Percentiles rank a stretch among this genome's conserved stretches.
Conservation (phyloP, 92 coral and sea anemone species). For the Palythoa caribaeorum region DNA sequence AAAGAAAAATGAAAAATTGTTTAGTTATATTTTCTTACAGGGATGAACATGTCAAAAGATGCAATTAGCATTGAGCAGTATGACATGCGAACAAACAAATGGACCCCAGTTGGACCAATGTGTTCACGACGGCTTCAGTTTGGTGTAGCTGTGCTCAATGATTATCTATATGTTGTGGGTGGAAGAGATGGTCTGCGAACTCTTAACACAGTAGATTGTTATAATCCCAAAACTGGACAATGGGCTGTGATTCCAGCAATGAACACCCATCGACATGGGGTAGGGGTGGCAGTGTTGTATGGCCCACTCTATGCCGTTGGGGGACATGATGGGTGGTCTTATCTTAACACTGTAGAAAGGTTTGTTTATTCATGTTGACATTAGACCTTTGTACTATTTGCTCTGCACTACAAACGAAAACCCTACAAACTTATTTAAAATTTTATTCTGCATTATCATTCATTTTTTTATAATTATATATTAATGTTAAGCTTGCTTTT, state of each 20-base stretch:
- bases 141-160: constrained; percentile 90
- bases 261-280: constrained; percentile 99
- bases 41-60: constrained; percentile 93
- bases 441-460: no score
- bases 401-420: neutral
- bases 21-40: constrained; percentile 39
- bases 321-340: constrained; percentile 99
- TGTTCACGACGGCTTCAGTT: constrained; percentile 93
- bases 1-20: neutral
- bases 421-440: no score
- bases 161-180: constrained; percentile 87
- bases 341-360: constrained; percentile 97
- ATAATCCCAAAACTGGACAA: constrained; percentile 85
- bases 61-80: constrained; percentile 96
- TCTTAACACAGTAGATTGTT: constrained; percentile 96
- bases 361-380: constrained; percentile 10
- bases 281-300: constrained; percentile 94
- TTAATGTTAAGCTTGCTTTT: no score
- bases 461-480: no score
- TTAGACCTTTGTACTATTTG: neutral
- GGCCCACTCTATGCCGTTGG: constrained; percentile 99
- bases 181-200: constrained; percentile 98
- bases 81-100: constrained; percentile 82
- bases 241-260: constrained; percentile 86
- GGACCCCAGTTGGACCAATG: constrained; percentile 94